A percentile compares a stretch with the other conserved stretches of the same genome.
These are phyloP conservation scores for Desmophyllum pertusum DNA, from an alignment of 92 coral and sea anemone species.

Conservation along the genomic window DNA sequence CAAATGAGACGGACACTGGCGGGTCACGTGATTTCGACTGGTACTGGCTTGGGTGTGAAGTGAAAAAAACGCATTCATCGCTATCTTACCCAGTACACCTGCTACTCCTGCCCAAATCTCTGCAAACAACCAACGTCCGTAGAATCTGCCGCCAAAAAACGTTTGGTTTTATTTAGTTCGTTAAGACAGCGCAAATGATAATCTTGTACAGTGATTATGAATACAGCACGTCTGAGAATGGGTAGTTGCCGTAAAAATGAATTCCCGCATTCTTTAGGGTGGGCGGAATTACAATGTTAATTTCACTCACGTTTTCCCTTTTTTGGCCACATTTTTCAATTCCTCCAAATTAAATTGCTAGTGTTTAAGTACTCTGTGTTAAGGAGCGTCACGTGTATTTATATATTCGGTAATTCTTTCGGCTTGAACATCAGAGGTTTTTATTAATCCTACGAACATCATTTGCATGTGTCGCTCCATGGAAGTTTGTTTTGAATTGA, in stretches of 20 bases:
- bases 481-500: background rate
- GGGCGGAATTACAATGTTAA: constrained; percentile 8
- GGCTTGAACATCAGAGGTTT: constrained; percentile 4
- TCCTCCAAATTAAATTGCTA: background rate
- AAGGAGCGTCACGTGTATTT: background rate
- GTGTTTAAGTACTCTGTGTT: constrained; percentile 22
- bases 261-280: constrained; percentile 7
- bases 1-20: constrained; percentile 68
- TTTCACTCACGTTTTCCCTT: background rate
- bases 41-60: constrained; percentile 68
- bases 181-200: background rate
- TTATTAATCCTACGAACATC: background rate
- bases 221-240: background rate
- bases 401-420: background rate
- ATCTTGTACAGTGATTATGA: background rate
- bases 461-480: background rate
- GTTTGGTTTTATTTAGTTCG: background rate
- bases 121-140: constrained; percentile 1
- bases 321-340: background rate
- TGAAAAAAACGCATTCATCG: constrained; percentile 9
- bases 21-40: constrained; percentile 80
- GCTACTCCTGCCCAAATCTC: constrained; percentile 4
- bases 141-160: constrained; percentile 19
- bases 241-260: background rate
- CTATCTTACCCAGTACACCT: constrained; percentile 29